A percentile compares a stretch with the other conserved stretches of the same genome.
Conservation (phyloP, 2,888 invertebrate genomes). For the Chorisops tibialis region DNA sequence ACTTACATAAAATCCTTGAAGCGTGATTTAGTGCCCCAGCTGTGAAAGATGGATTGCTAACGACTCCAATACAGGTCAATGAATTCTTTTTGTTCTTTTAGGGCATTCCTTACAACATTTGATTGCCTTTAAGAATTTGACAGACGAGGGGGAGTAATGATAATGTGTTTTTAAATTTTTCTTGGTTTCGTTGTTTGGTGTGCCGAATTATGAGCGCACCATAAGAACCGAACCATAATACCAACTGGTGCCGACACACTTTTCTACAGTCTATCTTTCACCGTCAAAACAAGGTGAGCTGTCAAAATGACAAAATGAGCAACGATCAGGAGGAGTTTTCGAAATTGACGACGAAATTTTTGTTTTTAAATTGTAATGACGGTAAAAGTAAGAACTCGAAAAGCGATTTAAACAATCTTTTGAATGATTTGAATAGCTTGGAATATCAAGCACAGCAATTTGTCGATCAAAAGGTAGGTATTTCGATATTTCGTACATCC, state of each 20-base stretch:
- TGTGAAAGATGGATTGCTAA: too few species aligned
- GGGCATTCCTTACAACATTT: too few species aligned
- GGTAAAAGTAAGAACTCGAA: slow-evolving; percentile 52
- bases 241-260: not conserved
- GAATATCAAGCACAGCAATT: slow-evolving; percentile 55
- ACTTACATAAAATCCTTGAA: too few species aligned
- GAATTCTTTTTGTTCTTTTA: too few species aligned
- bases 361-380: slow-evolving; percentile 45
- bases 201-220: too few species aligned
- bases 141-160: too few species aligned
- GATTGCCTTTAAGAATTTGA: too few species aligned
- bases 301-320: not conserved
- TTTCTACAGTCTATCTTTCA: not conserved
- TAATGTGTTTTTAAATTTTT: too few species aligned
- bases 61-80: too few species aligned
- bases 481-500: not conserved
- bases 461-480: slow-evolving; percentile 35
- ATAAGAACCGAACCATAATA: too few species aligned
- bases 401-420: slow-evolving; percentile 54
- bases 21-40: too few species aligned
- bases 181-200: too few species aligned
- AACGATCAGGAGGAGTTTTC: slow-evolving; percentile 31
- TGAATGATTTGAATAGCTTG: slow-evolving; percentile 63
- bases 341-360: slow-evolving; percentile 37
- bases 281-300: not conserved